phyloP scores from a whole-genome alignment of 2,113 vertebrate species.

The Antigone vipio region DNA sequence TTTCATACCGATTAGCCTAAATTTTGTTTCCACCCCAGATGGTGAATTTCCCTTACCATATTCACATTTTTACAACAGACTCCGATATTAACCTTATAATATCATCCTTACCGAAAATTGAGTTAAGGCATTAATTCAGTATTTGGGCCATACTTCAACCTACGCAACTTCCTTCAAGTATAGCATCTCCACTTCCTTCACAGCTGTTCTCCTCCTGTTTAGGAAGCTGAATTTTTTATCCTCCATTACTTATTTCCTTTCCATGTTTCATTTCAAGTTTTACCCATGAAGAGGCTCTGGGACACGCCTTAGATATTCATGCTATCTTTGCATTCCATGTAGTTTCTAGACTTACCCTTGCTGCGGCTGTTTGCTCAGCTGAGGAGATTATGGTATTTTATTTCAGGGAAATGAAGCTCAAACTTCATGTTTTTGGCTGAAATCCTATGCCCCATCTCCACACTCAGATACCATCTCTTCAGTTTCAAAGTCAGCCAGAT shows the following conservation, averaged over 20 bases:
- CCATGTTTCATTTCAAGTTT: not conserved
- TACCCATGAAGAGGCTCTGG: rapidly evolving
- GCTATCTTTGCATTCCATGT: not conserved
- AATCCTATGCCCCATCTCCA: not conserved
- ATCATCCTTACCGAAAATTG: not conserved
- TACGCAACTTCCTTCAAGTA: not conserved
- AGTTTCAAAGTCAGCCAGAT: not conserved
- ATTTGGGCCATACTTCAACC: not conserved
- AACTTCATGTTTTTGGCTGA: not conserved
- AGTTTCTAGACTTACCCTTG: not conserved
- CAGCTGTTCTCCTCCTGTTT: not conserved
- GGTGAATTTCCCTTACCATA: not conserved
- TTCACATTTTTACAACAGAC: not conserved
- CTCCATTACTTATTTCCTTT: not conserved
- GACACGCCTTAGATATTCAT: not conserved
- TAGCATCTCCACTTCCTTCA: not conserved
- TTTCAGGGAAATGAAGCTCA: not conserved
- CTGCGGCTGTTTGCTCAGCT: not conserved
- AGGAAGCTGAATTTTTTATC: not conserved
- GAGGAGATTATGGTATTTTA: not conserved
- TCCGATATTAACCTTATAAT: not conserved
- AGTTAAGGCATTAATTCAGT: not conserved
- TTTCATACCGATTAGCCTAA: not conserved
- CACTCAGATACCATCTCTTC: not conserved
- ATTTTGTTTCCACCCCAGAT: not conserved